Evolutionary conservation across 2,888 invertebrate species (phyloP), one percentile per base, ranked within the genome.

Genomic region (Nebria salina): DNA sequence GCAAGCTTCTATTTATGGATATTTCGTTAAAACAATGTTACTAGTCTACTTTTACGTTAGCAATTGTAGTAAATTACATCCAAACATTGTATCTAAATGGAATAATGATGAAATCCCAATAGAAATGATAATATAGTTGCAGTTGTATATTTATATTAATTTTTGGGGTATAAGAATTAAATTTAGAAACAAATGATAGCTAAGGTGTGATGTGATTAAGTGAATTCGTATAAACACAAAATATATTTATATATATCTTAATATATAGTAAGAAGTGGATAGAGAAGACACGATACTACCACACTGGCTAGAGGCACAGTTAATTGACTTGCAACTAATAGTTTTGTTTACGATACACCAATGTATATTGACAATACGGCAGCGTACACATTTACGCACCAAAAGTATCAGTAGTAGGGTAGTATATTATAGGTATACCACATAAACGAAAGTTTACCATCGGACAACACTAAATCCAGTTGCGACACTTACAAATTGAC

Each of bases 241-340:
- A 72, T 66, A 78, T 65, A 78, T 65, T 72, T 80, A 34, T 70
- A 65, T 78, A 78, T 54, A 70, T 70, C 13, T 70, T 70, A 20
- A 70, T 68, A 25, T 25, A 76, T 65, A 66, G 25, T 66, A 41
- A 80, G 80, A 80, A 75, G 75, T 87, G 88, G 87, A 87, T 86
- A 87, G 85, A 87, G 85, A 89, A 85, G 80, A 80, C 80, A 80
- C 75, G 79, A 87, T 86, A 88, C 88, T 88, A 89, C 88, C 75
- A 80, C 88, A 89, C 87, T 86, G 85, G 88, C 89, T 89, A 89
- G 87, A 91, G 91, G 91, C 91, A 91, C 91, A 91, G 91, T 90
- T 91, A 91, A 91, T 91, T 91, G 91, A 91, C 91, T 91, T 88
- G 89, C 91, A 91, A 91, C 91, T 91, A 91, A 91, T 87, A 72